A percentile compares a stretch with the other conserved stretches of the same genome.
phyloP scores from a whole-genome alignment of 2,888 invertebrate species.

The Drosophila aldrichi region DNA sequence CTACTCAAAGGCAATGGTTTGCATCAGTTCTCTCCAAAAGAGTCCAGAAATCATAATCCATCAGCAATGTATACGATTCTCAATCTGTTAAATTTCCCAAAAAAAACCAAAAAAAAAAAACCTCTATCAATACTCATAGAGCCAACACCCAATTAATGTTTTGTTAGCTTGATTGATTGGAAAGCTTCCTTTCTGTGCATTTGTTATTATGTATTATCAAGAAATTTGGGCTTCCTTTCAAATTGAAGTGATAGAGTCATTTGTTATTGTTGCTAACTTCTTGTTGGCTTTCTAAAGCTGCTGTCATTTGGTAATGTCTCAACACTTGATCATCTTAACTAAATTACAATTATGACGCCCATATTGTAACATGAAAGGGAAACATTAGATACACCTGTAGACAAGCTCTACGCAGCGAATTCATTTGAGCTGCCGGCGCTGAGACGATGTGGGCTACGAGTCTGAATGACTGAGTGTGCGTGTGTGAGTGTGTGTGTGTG shows the following conservation, averaged over 20 bases:
- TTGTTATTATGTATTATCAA: background rate
- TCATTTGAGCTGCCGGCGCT: conserved; percentile 61
- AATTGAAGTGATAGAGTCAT: conserved; percentile 3
- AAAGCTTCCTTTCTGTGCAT: conserved; percentile 1
- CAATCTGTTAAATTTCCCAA: background rate
- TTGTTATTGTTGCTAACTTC: conserved; percentile 5
- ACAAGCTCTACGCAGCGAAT: conserved; percentile 37
- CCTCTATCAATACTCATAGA: background rate
- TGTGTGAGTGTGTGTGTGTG: background rate
- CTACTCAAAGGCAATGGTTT: too few species aligned
- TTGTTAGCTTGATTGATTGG: conserved; percentile 3
- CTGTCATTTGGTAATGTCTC: conserved; percentile 40
- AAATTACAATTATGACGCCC: conserved; percentile 66
- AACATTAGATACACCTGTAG: conserved; percentile 65
- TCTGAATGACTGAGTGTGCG: conserved; percentile 2
- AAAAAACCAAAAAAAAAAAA: background rate
- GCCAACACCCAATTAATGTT: background rate
- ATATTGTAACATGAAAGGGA: conserved; percentile 53
- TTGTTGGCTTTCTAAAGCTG: conserved; percentile 56
- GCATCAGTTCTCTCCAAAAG: background rate
- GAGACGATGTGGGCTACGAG: conserved; percentile 54
- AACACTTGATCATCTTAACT: conserved; percentile 57
- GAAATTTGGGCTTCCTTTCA: background rate
- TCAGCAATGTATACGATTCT: background rate
- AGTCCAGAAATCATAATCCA: background rate